These are phyloP conservation scores for Myzus persicae DNA, from an alignment of 1,140 invertebrate genomes.

Conservation along the genomic window DNA sequence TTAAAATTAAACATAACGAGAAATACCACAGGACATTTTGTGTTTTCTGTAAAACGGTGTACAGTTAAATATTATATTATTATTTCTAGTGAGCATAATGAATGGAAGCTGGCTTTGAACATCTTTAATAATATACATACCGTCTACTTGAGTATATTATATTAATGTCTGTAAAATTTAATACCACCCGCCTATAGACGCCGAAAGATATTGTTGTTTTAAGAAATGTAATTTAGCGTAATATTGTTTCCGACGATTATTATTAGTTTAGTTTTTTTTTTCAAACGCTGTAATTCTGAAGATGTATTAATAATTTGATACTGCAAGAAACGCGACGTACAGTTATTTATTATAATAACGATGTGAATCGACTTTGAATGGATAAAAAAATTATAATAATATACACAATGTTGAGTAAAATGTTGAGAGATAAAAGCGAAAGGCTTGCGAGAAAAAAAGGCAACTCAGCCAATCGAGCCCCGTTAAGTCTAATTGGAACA, in stretches of 20 bases:
- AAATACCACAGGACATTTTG: neutral
- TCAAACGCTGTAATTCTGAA: neutral
- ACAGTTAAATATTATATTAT: neutral
- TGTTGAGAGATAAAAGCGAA: neutral
- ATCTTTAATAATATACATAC: no score
- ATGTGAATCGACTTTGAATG: neutral
- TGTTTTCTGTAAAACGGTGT: neutral
- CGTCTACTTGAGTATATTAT: neutral
- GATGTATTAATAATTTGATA: neutral
- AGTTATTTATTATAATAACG: neutral
- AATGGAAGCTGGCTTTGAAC: neutral
- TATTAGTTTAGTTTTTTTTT: neutral
- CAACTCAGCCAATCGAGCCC: neutral
- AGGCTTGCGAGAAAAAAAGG: neutral
- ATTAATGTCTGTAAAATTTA: neutral
- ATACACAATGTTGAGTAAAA: neutral
- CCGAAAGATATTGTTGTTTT: neutral
- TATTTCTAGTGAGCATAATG: neutral
- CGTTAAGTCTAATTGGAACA: conserved; percentile 23
- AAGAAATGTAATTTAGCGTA: neutral
- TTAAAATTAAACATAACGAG: neutral
- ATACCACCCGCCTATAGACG: neutral
- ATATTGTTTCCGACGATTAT: neutral
- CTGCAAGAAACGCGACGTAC: neutral
- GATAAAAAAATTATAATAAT: neutral